phyloP scores from a whole-genome alignment of 2,888 invertebrate species.

The Dryomyza anilis region DNA sequence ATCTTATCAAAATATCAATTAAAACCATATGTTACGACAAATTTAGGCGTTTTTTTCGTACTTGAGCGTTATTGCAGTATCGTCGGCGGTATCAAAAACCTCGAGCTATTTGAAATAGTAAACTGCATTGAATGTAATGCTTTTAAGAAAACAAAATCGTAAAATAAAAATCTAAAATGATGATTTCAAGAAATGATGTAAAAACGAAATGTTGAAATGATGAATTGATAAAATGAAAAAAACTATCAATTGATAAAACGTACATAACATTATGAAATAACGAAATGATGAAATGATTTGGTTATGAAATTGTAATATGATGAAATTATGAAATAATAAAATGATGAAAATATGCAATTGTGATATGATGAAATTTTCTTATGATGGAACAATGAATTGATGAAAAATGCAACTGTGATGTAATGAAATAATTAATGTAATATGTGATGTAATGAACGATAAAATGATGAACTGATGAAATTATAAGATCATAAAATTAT shows the following conservation, averaged over 20 bases:
- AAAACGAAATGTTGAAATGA: neutral
- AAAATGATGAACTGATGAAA: neutral
- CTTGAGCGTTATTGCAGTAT: no score
- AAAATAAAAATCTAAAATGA: neutral
- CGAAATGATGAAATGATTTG: neutral
- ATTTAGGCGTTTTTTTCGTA: no score
- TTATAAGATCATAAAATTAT: no score
- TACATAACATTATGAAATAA: neutral
- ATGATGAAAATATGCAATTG: neutral
- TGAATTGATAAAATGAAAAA: neutral
- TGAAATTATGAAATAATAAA: neutral
- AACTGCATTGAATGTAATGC: no score
- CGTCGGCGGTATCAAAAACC: no score
- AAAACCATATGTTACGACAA: no score
- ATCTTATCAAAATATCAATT: no score
- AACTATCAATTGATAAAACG: no score
- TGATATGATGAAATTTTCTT: neutral
- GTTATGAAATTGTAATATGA: neutral
- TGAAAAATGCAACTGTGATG: neutral
- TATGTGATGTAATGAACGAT: no score
- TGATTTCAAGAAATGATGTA: neutral
- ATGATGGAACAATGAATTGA: neutral
- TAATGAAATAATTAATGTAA: neutral
- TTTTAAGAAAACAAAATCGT: neutral
- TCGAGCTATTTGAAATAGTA: no score